Evolutionary conservation across 2,888 invertebrate genomes (phyloP), one percentile per base, ranked within the genome.

Genomic region (Ophonus ardosiacus): DNA sequence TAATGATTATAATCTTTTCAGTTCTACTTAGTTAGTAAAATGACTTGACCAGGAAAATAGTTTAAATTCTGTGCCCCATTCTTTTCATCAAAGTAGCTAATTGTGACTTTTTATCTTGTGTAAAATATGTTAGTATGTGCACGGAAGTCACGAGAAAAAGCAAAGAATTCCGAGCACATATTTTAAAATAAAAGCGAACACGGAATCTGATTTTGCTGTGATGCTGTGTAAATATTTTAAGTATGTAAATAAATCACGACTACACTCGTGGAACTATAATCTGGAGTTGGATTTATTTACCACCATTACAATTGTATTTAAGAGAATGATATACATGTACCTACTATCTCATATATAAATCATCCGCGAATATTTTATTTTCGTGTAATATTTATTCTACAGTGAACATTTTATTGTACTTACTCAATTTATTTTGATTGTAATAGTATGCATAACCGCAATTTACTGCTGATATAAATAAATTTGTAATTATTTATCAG

Each of bases 121-220:
- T 1, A 68, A 68, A 68, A 68, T 68, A 68, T 68, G 68, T 68
- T 31, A 31, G n/a, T 38, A 68, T 68, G 68, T 68, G 38, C 68
- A 68, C n/a, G 63, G 17, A 24, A 68, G 15, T 15, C n/a, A n/a
- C 4, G 13, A 10, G 21, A 63, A 63, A 63, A 63, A 31, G 24
- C 21, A 24, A 63, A 63, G 68, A 68, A 68, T 68, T 68, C 24
- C 15, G 10, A n/a, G 24, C 68, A 15, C 68, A 68, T 68, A 63
- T 31, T 68, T 68, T 63, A 24, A 63, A 24, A 63, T 24, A 63
- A 24, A 61, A 24, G 31, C 21, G 21, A 63, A 63, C 21, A 13
- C 21, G 24, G 21, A 24, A 63, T 24, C 21, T 21, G 24, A 63
- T 63, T 63, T 63, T 63, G 13, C 24, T 24, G 63, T 6, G 63